Percentiles rank a stretch among this genome's conserved stretches.
These are phyloP conservation scores for Pseudomyrmex sp. DNA, from an alignment of 1,140 invertebrate species.

Conservation along the genomic window DNA sequence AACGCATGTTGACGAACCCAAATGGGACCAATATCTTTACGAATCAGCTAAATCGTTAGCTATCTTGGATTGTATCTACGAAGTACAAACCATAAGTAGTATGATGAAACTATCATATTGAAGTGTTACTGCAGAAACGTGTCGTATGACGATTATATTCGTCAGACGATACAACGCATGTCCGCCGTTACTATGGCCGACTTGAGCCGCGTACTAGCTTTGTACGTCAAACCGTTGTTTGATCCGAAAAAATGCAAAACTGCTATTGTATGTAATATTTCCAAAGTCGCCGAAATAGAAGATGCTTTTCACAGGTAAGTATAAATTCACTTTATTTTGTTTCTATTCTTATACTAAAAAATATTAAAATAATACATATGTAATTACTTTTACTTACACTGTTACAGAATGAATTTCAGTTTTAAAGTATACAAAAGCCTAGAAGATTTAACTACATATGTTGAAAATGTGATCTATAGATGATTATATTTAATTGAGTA, in stretches of 20 bases:
- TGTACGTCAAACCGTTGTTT: constrained; percentile 90
- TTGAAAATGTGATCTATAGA: no score
- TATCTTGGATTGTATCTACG: constrained; percentile 93
- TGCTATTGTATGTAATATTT: constrained; percentile 91
- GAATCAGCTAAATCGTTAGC: constrained; percentile 94
- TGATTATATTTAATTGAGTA: no score
- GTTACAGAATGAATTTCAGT: constrained; percentile 84
- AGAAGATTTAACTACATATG: constrained; percentile 78
- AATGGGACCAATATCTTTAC: constrained; percentile 91
- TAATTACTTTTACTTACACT: constrained; percentile 57
- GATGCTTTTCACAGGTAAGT: constrained; percentile 89
- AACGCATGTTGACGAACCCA: constrained; percentile 86
- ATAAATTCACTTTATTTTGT: constrained; percentile 32
- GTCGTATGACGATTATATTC: constrained; percentile 88
- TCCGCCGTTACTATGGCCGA: constrained; percentile 88
- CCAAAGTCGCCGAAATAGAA: constrained; percentile 89
- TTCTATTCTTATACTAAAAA: constrained; percentile 74
- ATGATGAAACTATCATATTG: constrained; percentile 88
- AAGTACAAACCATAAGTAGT: constrained; percentile 91
- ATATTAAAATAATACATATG: constrained; percentile 75
- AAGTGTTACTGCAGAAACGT: constrained; percentile 90
- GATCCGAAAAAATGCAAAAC: constrained; percentile 87
- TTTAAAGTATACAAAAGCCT: constrained; percentile 84
- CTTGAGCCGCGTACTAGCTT: constrained; percentile 88
- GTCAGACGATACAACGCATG: constrained; percentile 89